These are phyloP conservation scores for Parotocinclus haroldoi DNA, from an alignment of 2,797 vertebrate species.

Conservation along the genomic window DNA sequence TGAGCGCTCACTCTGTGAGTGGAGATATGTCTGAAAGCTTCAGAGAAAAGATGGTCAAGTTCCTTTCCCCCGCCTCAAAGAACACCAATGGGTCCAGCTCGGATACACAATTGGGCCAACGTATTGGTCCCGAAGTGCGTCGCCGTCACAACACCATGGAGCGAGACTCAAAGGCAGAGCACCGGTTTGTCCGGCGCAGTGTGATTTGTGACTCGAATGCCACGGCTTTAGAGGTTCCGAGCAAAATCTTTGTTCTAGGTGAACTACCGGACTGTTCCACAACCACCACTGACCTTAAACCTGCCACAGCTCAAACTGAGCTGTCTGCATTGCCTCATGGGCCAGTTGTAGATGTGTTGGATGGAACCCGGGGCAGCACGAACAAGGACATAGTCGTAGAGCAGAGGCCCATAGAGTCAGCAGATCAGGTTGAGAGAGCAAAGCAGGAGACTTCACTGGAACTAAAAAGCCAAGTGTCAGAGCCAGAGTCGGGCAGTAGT, in stretches of 20 bases:
- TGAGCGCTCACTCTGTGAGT: constrained; percentile 52
- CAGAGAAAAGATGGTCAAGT: constrained; percentile 76
- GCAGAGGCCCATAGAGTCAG: constrained; percentile 48
- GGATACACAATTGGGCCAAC: constrained; percentile 83
- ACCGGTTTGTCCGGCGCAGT: constrained; percentile 93
- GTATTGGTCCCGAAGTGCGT: constrained; percentile 78
- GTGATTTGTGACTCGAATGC: constrained; percentile 97
- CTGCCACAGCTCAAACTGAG: constrained; percentile 48
- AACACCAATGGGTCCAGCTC: constrained; percentile 85
- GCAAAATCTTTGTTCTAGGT: constrained; percentile 70
- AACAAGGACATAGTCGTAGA: constrained; percentile 48
- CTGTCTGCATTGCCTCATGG: constrained; percentile 45
- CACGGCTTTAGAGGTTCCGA: constrained; percentile 89
- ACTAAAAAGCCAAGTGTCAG: constrained; percentile 49
- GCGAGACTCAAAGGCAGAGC: constrained; percentile 88
- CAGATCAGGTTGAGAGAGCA: constrained; percentile 53
- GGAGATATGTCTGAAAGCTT: constrained; percentile 78
- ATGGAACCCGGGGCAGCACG: constrained; percentile 41
- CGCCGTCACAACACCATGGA: constrained; percentile 96
- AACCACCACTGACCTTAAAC: constrained; percentile 47
- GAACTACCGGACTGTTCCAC: constrained; percentile 54
- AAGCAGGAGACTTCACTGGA: constrained; percentile 42
- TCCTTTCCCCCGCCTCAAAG: constrained; percentile 78
- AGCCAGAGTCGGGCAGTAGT: constrained; percentile 48
- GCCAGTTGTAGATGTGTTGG: constrained; percentile 36